phyloP scores from a whole-genome alignment of 2,113 vertebrate species.

The Sylvilagus bachmani region DNA sequence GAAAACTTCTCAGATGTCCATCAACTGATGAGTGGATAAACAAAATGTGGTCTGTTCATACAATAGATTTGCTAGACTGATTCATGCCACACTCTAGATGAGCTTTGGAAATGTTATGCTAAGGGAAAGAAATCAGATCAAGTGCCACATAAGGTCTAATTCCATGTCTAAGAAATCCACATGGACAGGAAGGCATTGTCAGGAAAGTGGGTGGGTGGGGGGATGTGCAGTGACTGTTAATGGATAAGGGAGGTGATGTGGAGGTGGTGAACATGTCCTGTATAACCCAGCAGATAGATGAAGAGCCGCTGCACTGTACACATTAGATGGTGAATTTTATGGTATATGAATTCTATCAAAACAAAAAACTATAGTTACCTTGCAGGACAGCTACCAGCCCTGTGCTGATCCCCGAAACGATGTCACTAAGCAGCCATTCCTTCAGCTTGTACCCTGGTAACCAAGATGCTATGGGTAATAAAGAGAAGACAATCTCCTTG shows the following conservation, averaged over 20 bases:
- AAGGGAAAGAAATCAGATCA: neutral
- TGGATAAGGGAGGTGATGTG: rapidly evolving
- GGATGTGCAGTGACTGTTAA: neutral
- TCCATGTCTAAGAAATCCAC: neutral
- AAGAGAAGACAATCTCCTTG: constrained; percentile 89
- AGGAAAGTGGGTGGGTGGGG: neutral
- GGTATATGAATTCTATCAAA: neutral
- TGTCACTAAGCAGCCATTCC: constrained; percentile 95
- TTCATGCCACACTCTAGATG: neutral
- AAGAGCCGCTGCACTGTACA: neutral
- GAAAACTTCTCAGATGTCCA: neutral
- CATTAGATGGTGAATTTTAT: neutral
- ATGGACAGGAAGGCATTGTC: neutral
- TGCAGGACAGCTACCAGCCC: constrained; percentile 97
- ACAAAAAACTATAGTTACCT: constrained; percentile 88
- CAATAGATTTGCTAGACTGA: neutral
- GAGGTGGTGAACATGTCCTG: neutral
- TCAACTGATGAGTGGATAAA: neutral
- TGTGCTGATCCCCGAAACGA: constrained; percentile 96
- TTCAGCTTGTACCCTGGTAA: constrained; percentile 92
- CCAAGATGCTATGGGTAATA: constrained; percentile 94
- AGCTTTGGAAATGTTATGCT: neutral
- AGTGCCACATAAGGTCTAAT: neutral
- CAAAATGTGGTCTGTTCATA: neutral
- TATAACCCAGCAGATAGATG: neutral